Percentiles rank a stretch among this genome's conserved stretches.
Conservation (phyloP, 2,888 invertebrate species). For the Scaptomyza tumidula region DNA sequence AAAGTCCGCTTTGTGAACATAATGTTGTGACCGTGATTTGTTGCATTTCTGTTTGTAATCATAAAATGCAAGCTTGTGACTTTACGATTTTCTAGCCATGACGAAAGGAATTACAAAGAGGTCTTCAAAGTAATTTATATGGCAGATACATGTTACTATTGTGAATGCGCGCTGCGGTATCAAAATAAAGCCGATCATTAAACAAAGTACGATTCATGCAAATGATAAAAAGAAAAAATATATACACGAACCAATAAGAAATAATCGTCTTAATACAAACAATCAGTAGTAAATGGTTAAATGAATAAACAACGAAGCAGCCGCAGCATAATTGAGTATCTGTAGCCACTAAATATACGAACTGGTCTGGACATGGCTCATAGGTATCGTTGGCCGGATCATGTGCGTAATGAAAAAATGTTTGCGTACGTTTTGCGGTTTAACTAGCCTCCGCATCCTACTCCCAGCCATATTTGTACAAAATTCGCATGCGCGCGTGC, state of each 20-base stretch:
- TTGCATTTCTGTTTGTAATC: slow-evolving; percentile 3
- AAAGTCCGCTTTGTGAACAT: slow-evolving; percentile 31
- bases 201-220: slow-evolving; percentile 48
- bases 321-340: slow-evolving; percentile 52
- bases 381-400: slow-evolving; percentile 35
- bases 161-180: slow-evolving; percentile 28
- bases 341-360: slow-evolving; percentile 40
- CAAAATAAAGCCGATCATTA: slow-evolving; percentile 40
- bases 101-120: slow-evolving; percentile 39
- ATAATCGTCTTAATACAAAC: slow-evolving; percentile 17
- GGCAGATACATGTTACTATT: slow-evolving; percentile 23
- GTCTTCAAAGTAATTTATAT: slow-evolving; percentile 36
- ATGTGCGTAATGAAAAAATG: slow-evolving; percentile 52
- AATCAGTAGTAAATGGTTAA: slow-evolving; percentile 25
- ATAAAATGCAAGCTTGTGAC: slow-evolving; percentile 37
- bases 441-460: slow-evolving; percentile 44
- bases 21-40: slow-evolving; percentile 43
- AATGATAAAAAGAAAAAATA: slow-evolving; percentile 21
- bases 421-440: slow-evolving; percentile 36
- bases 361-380: slow-evolving; percentile 39
- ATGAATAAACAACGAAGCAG: slow-evolving; percentile 24
- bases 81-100: slow-evolving; percentile 38
- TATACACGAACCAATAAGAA: neutral
- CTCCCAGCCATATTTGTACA: slow-evolving; percentile 59
- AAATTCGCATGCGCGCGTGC: slow-evolving; percentile 66